phyloP scores from a whole-genome alignment of 1,140 invertebrate species.

The Cephus cinctus region DNA sequence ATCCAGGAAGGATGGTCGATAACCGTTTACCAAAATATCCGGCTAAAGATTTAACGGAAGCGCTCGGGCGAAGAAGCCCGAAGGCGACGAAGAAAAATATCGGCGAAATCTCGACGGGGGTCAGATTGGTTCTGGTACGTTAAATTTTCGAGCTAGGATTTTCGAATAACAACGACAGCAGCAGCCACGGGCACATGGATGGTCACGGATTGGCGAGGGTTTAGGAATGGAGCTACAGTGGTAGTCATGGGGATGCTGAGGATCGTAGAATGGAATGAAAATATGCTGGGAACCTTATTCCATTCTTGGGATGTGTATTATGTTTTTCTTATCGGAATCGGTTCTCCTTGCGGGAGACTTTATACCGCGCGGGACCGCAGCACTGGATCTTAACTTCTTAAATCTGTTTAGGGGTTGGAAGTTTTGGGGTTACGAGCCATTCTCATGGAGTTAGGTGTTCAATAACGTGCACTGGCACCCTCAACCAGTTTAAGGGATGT shows the following conservation, averaged over 20 bases:
- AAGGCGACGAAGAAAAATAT: constrained; percentile 17
- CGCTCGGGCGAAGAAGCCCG: constrained; percentile 15
- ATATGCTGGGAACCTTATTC: constrained; percentile 1
- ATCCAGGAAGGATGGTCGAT: constrained; percentile 18
- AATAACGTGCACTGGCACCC: too few relatives aligned
- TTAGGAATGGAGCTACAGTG: background rate
- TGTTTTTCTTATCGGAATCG: constrained; percentile 19
- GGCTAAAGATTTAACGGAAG: constrained; percentile 17
- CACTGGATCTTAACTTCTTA: constrained; percentile 17
- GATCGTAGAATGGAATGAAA: constrained; percentile 11
- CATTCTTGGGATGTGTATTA: constrained; percentile 18
- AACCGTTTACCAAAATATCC: constrained; percentile 27
- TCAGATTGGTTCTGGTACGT: constrained; percentile 20
- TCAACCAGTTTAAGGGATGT: too few relatives aligned
- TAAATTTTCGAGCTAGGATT: constrained; percentile 12
- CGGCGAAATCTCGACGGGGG: constrained; percentile 21
- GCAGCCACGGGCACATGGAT: background rate
- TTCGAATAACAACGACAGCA: background rate
- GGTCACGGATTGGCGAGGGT: background rate
- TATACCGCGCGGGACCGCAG: constrained; percentile 13
- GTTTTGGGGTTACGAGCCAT: constrained; percentile 21
- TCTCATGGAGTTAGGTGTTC: too few relatives aligned
- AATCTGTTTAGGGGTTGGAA: constrained; percentile 20
- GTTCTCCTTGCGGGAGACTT: constrained; percentile 8
- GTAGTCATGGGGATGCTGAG: background rate